A percentile compares a stretch with the other conserved stretches of the same genome.
Conservation (phyloP, 2,113 vertebrate genomes). For the Syngnathus typhle region DNA sequence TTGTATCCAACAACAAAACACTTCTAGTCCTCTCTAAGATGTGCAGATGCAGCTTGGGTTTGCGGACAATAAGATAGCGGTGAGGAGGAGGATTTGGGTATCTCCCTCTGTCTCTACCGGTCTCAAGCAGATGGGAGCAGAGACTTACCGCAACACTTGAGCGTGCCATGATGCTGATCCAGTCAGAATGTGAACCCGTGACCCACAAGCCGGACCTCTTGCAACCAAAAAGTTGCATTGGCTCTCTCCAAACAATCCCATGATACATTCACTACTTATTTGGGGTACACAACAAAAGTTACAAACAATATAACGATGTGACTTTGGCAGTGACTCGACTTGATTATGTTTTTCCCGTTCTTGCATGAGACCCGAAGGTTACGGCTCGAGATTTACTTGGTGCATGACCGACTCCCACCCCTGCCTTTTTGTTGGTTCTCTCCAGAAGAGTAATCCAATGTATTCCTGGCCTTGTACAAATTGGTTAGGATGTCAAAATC, state of each 20-base stretch:
- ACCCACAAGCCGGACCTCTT: constrained; percentile 41
- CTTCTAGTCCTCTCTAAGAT: constrained; percentile 49
- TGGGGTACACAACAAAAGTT: not conserved
- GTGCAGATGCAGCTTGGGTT: constrained; percentile 33
- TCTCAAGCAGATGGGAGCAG: constrained; percentile 41
- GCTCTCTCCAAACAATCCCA: constrained; percentile 31
- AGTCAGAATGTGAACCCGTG: constrained; percentile 56
- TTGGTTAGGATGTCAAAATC: no score
- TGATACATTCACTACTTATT: constrained; percentile 31
- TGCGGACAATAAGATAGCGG: constrained; percentile 33
- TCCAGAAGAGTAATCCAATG: no score
- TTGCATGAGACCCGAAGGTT: no score
- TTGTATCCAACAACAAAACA: constrained; percentile 45
- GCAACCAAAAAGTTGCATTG: constrained; percentile 46
- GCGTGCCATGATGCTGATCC: constrained; percentile 53
- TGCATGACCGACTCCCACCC: no score
- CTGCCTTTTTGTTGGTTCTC: no score
- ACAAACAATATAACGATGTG: no score
- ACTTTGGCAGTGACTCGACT: no score
- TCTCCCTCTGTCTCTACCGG: constrained; percentile 19
- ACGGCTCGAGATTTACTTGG: no score
- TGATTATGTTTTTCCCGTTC: no score
- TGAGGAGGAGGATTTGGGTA: constrained; percentile 47
- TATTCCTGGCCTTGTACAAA: no score
- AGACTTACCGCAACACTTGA: constrained; percentile 55